These are phyloP conservation scores for Rhinogobio ventralis DNA, from an alignment of 2,797 vertebrate species.

Conservation along the genomic window DNA sequence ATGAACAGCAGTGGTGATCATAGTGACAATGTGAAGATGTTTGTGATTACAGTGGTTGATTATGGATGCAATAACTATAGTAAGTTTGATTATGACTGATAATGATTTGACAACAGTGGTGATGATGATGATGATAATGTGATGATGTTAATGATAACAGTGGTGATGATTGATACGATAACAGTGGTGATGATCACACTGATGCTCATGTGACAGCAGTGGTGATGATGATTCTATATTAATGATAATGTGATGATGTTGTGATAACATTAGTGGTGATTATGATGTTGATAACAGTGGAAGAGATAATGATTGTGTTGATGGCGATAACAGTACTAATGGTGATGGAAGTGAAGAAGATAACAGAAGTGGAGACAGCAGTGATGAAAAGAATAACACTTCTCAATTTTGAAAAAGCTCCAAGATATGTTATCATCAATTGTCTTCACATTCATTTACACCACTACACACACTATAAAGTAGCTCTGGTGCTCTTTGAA, in stretches of 20 bases:
- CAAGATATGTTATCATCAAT: not conserved
- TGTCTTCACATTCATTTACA: not conserved
- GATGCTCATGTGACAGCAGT: not conserved
- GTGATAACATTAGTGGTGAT: not conserved
- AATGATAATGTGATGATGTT: not conserved
- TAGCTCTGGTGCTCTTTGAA: not conserved
- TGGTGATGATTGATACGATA: no score
- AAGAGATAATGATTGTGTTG: not conserved
- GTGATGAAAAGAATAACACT: not conserved
- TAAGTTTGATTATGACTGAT: not conserved
- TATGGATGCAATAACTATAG: not conserved
- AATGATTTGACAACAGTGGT: not conserved
- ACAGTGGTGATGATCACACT: not conserved
- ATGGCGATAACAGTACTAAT: not conserved
- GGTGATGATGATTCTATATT: not conserved
- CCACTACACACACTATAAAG: not conserved
- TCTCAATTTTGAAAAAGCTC: not conserved
- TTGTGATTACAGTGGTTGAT: not conserved
- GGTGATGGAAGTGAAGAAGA: not conserved
- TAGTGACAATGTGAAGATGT: not conserved
- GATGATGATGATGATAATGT: not conserved
- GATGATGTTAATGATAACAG: not conserved
- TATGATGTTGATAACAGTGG: not conserved
- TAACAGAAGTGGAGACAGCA: not conserved
- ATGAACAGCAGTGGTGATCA: not conserved